phyloP scores from a whole-genome alignment of 2,888 invertebrate species.

The Uloborus plumipes region DNA sequence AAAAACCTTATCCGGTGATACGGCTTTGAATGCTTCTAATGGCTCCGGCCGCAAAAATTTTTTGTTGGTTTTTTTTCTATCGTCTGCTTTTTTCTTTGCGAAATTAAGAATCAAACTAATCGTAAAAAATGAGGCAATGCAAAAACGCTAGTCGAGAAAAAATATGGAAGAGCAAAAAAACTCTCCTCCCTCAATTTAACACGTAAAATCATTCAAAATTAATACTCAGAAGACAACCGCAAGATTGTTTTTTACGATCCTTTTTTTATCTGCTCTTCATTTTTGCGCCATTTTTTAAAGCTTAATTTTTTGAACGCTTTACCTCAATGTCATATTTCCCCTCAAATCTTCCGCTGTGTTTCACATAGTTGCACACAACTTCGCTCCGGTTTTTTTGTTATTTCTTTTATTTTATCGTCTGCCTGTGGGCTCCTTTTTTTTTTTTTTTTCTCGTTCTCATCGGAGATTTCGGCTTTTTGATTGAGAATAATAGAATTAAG shows the following conservation, averaged over 20 bases:
- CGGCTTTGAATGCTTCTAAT: slow-evolving; percentile 55
- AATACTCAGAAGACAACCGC: slow-evolving; percentile 61
- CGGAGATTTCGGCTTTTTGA: slow-evolving; percentile 35
- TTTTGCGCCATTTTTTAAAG: slow-evolving; percentile 42
- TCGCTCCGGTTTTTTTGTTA: slow-evolving; percentile 6
- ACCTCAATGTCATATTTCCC: slow-evolving; percentile 46
- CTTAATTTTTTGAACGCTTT: slow-evolving; percentile 46
- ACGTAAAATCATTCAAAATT: slow-evolving; percentile 65
- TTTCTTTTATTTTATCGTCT: slow-evolving; percentile 7
- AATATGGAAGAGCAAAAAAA: slow-evolving; percentile 15
- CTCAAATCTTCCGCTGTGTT: slow-evolving; percentile 20
- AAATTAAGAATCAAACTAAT: slow-evolving; percentile 62
- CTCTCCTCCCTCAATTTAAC: slow-evolving; percentile 61
- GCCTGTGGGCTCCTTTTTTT: slow-evolving; percentile 20
- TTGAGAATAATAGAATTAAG: slow-evolving; percentile 64
- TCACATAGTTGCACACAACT: slow-evolving; percentile 36
- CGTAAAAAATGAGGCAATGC: slow-evolving; percentile 57
- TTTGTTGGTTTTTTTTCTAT: slow-evolving; percentile 9
- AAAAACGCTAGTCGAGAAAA: slow-evolving; percentile 29
- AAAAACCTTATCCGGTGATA: slow-evolving; percentile 51
- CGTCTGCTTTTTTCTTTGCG: slow-evolving; percentile 27
- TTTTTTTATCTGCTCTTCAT: slow-evolving; percentile 31
- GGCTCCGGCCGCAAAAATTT: slow-evolving; percentile 27
- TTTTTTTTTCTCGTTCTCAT: slow-evolving; percentile 23
- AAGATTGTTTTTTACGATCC: slow-evolving; percentile 54